Percentiles rank a stretch among this genome's conserved stretches.
phyloP scores from a whole-genome alignment of 2,797 vertebrate species.

The Ctenopoma kingsleyae region DNA sequence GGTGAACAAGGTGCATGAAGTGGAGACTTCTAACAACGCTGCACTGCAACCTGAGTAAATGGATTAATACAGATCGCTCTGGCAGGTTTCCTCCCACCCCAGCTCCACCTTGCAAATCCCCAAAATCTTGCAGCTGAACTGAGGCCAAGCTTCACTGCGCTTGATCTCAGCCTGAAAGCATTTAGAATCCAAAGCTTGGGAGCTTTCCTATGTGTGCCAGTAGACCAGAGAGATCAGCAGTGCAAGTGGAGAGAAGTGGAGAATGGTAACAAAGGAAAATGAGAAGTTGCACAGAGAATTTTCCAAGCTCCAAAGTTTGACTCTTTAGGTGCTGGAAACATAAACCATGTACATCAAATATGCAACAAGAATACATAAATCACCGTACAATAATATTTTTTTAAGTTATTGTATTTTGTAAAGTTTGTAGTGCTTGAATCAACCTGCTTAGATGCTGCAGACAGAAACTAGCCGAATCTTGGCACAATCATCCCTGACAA shows the following conservation, averaged over 20 bases:
- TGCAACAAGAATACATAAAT: no score
- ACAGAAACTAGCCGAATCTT: not conserved
- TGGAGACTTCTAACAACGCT: slow-evolving; percentile 27
- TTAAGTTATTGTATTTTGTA: no score
- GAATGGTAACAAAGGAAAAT: not conserved
- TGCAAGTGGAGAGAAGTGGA: not conserved
- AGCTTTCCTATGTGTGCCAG: not conserved
- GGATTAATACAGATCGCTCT: slow-evolving; percentile 53
- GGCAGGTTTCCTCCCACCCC: not conserved
- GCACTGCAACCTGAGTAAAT: slow-evolving; percentile 45
- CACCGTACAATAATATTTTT: no score
- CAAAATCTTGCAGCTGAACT: slow-evolving; percentile 10
- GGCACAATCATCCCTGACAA: not conserved
- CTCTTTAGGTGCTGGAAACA: no score
- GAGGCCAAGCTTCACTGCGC: slow-evolving; percentile 4
- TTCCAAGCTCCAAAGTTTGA: not conserved
- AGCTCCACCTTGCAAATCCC: slow-evolving; percentile 33
- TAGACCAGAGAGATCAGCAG: not conserved
- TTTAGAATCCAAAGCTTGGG: not conserved
- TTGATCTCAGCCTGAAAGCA: not conserved
- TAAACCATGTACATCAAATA: no score
- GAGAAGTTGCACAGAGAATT: not conserved
- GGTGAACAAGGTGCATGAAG: not conserved
- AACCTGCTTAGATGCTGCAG: no score
- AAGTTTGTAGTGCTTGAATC: no score